Evolutionary conservation across 1,140 invertebrate species (phyloP), one percentile per base, ranked within the genome.

Genomic region (Fopius arisanus): DNA sequence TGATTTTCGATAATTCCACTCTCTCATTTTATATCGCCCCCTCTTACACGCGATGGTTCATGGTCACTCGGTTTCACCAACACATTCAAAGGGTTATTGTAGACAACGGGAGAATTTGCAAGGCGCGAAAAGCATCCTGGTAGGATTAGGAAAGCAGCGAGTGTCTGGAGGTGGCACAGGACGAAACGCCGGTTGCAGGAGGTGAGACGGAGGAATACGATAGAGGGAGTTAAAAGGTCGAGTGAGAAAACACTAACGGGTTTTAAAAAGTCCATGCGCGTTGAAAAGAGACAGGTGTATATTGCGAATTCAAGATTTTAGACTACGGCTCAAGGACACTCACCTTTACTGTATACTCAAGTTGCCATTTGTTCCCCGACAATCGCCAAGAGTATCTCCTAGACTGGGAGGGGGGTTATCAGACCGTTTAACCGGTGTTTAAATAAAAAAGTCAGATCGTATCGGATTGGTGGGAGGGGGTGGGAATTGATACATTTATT

Each of bases 81-180:
- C 33, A 37, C 33, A 37, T 12, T 10, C 3, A 7, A 2, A 7
- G 1, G 33, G 33, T 37, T 37, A n/a, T 19, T 19, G 43, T 48
- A n/a, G 37, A 80, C 78, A 77, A 79, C 66, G 70, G 77, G 77
- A 75, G 77, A 79, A 79, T 79, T 80, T 78, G 73, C 76, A 80
- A 82, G 80, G 79, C 80, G 82, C 82, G 75, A 82, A 80, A 80
- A 79, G 66, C 80, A 78, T 87, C 86, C 86, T 87, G 84, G 21
- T 76, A 70, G 74, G 80, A 86, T 84, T 81, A 86, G 84, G 84
- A 78, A 76, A 78, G 70, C 78, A 87, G 78, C 63, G 68, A 31
- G 75, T 21, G 69, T 28, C 70, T 73, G 79, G 78, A 84, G 84
- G 83, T 87, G 80, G 86, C 86, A 83, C 86, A 86, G 86, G 85